Evolutionary conservation across 2,113 vertebrate species (phyloP), one percentile per base, ranked within the genome.

Genomic region (Neolamprologus devosi): DNA sequence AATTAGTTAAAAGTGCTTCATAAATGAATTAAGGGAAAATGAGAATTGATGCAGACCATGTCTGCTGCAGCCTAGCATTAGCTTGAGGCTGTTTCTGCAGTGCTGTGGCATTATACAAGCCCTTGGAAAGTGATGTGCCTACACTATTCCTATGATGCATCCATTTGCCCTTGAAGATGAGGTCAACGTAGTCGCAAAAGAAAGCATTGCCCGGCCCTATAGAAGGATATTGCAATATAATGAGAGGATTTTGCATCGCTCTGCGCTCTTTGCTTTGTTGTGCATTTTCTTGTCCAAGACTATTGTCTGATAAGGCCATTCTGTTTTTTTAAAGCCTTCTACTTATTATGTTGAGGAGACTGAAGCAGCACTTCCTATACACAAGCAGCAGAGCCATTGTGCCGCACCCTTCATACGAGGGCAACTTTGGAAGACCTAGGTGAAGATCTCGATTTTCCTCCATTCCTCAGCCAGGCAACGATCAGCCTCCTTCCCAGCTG

Each of bases 401-500:
- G 12, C 53, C 1, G 14, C 23, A 13, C 51, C 8, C 8, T 53
- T 86, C 28, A 80, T 49, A 60, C 2, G 42, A 86, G 58, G 57
- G 73, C 33, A 9, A 84, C 83, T 30, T 54, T 21, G 19, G 51
- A 73, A 84, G 68, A 21, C 78, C 68, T 16, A 54, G 21, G 60
- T 79, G 14, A 35, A 86, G 33, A 51, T 81, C 53, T 63, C 6
- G 9, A 57, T 85, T 78, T 88, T 73, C 53, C 87, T 86, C 28
- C 79, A 1, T 33, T 85, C 81, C 87, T 88, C 12, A 42, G 55
- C 60, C 87, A 80, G 45, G 47, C 88, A 80, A 54, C 4, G 1
- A 40, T 87, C 80, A 37, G 53, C 84, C 85, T 93, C 83, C 86
- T 85, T 63, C 82, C 79, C 83, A 92, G 88, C 88, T 85, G 84